phyloP scores from a whole-genome alignment of 2,888 invertebrate species.

The Heteromyza rotundicornis region DNA sequence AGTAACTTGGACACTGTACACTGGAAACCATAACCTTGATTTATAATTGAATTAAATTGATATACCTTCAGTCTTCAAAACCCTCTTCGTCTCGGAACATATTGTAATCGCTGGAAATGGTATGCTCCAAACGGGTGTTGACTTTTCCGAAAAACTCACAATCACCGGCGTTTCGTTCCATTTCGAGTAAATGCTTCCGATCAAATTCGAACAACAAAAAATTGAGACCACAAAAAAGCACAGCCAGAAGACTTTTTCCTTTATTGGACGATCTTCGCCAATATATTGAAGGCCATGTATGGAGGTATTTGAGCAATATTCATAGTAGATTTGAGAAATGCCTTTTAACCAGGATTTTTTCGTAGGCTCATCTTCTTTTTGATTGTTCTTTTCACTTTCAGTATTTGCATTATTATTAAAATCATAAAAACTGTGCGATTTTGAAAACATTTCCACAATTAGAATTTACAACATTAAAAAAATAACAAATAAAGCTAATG shows the following conservation, averaged over 20 bases:
- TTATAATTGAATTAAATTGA: background rate
- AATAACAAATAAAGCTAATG: too few species aligned
- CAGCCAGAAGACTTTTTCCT: constrained; percentile 68
- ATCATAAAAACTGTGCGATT: too few species aligned
- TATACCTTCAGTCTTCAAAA: constrained; percentile 37
- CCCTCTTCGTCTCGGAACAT: constrained; percentile 57
- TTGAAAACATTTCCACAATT: too few species aligned
- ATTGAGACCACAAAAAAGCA: constrained; percentile 67
- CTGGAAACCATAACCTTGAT: too few species aligned
- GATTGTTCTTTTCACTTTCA: constrained; percentile 22
- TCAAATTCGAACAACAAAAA: constrained; percentile 67
- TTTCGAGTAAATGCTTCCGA: constrained; percentile 70
- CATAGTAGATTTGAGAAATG: constrained; percentile 63
- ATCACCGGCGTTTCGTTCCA: constrained; percentile 75
- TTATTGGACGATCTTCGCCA: constrained; percentile 66
- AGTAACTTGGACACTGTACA: too few species aligned
- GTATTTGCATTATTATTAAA: too few species aligned
- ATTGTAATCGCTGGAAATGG: constrained; percentile 60
- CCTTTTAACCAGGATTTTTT: constrained; percentile 27
- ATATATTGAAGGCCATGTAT: constrained; percentile 70
- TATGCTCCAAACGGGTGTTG: constrained; percentile 64
- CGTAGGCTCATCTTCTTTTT: constrained; percentile 21
- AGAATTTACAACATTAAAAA: too few species aligned
- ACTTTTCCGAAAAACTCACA: constrained; percentile 75
- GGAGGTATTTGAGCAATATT: constrained; percentile 68